A percentile compares a stretch with the other conserved stretches of the same genome.
Conservation (phyloP, 92 coral and sea anemone species). For the Nematostella vectensis region DNA sequence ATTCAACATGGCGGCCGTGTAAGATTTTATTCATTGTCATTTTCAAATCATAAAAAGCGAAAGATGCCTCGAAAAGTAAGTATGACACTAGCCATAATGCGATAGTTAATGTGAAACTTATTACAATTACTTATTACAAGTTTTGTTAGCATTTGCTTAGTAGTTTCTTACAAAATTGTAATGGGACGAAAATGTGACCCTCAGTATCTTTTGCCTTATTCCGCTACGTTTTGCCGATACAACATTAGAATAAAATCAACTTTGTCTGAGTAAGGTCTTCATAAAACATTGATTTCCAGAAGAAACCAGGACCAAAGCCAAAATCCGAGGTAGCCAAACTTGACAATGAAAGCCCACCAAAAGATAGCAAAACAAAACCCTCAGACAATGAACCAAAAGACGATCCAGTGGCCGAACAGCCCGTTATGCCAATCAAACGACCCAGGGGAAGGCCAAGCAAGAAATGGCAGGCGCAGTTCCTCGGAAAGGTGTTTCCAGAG, state of each 20-base stretch:
- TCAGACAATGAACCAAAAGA: not conserved
- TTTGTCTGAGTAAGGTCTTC: not conserved
- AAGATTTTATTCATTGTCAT: no score
- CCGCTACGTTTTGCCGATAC: no score
- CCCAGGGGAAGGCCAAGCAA: conserved; percentile 35
- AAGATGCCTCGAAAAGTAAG: no score
- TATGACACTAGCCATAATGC: no score
- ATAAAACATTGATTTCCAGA: not conserved
- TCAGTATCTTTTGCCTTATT: no score
- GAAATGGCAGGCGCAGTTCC: conserved; percentile 30
- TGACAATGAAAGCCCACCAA: not conserved
- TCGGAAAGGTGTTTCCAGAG: conserved; percentile 1
- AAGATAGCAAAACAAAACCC: not conserved
- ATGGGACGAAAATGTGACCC: no score
- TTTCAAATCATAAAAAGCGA: no score
- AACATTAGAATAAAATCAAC: no score
- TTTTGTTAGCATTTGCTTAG: no score
- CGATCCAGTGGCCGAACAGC: conserved; percentile 11
- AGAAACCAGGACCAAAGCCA: not conserved
- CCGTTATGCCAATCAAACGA: conserved; percentile 22
- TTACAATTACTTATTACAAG: no score
- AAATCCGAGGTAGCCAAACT: not conserved
- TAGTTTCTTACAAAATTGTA: no score
- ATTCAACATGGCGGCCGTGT: conserved; percentile 27
- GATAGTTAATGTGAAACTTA: no score